A percentile compares a stretch with the other conserved stretches of the same genome.
phyloP scores from a whole-genome alignment of 1,140 invertebrate species.

The Ephestia elutella region DNA sequence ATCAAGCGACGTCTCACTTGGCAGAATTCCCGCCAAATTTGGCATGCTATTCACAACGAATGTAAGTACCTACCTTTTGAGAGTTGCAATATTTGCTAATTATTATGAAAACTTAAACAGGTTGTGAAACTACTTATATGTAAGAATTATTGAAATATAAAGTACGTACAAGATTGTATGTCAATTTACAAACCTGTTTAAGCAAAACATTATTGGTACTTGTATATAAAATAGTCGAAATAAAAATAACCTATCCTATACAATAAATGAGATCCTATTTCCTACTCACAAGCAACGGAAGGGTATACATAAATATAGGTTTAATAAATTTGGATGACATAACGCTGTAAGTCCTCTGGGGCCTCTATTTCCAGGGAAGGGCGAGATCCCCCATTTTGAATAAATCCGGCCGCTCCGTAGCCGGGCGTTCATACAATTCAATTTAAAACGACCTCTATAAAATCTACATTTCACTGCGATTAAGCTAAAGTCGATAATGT shows the following conservation, averaged over 20 bases:
- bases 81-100: not conserved
- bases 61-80: not conserved
- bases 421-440: not conserved
- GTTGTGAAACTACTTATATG: too few relatives aligned
- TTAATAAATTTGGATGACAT: too few relatives aligned
- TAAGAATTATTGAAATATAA: too few relatives aligned
- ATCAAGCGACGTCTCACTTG: not conserved
- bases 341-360: not conserved
- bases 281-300: too few relatives aligned
- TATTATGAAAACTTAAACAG: not conserved
- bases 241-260: too few relatives aligned
- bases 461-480: constrained; percentile 1
- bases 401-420: not conserved
- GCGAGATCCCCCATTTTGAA: not conserved
- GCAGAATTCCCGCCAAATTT: constrained; percentile 1
- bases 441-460: constrained; percentile 2
- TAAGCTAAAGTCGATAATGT: not conserved
- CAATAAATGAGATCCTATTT: too few relatives aligned
- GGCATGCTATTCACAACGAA: not conserved
- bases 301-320: too few relatives aligned
- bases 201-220: too few relatives aligned
- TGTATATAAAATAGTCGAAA: too few relatives aligned
- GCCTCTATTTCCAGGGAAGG: not conserved
- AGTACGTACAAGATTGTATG: too few relatives aligned
- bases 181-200: too few relatives aligned